phyloP scores from a whole-genome alignment of 2,888 invertebrate species.

The Saturnia pavonia region DNA sequence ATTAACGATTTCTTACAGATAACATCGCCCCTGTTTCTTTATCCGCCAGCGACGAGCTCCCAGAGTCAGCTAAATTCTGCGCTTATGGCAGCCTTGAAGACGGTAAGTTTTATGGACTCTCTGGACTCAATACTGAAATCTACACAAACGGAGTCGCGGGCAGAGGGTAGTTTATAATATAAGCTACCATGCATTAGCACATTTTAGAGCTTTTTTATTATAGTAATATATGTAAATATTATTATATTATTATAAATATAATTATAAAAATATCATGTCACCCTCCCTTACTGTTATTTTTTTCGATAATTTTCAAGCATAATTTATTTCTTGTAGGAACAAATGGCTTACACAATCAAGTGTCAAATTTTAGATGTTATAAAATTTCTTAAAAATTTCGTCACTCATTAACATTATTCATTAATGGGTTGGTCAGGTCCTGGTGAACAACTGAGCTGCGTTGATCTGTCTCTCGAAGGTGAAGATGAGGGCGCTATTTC shows the following conservation, averaged over 20 bases:
- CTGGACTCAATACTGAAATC: no score
- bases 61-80: conserved; percentile 40
- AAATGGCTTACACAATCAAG: not conserved
- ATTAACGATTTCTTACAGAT: conserved; percentile 37
- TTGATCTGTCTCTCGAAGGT: conserved; percentile 24
- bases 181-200: no score
- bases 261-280: no score
- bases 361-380: not conserved
- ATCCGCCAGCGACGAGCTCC: conserved; percentile 21
- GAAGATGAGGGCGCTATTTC: conserved; percentile 27
- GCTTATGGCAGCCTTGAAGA: conserved; percentile 40
- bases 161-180: no score
- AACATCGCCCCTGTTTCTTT: conserved; percentile 38
- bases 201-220: no score
- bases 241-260: no score
- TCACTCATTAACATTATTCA: not conserved
- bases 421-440: conserved; percentile 35
- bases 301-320: not conserved
- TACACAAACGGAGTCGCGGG: no score
- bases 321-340: not conserved
- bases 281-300: no score
- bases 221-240: no score
- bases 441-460: conserved; percentile 47
- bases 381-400: no score
- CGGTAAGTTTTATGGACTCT: conserved; percentile 39